Conservation (phyloP, 2,113 vertebrate species). For the Machaerirhynchus nigripectus region DNA sequence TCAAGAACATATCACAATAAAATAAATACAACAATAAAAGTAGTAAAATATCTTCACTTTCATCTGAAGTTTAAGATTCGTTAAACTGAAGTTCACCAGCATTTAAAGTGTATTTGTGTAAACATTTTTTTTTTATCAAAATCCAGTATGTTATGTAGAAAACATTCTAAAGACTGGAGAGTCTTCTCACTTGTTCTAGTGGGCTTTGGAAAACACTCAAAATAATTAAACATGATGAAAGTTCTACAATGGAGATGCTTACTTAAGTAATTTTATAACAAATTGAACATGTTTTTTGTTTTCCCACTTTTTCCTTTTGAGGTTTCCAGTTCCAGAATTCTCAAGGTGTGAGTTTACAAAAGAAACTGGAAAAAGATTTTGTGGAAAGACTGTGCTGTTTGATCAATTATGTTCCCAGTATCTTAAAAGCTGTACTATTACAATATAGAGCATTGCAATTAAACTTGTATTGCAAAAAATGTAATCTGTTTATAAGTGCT, state of each 20-base stretch:
- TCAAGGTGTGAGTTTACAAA: not conserved
- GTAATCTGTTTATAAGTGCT: not conserved
- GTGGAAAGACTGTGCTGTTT: not conserved
- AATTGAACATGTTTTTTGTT: not conserved
- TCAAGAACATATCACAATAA: not conserved
- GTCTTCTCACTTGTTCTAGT: not conserved
- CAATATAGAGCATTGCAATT: not conserved
- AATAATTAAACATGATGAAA: not conserved
- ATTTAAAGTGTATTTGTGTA: not conserved
- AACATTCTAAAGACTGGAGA: not conserved
- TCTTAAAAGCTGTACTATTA: not conserved
- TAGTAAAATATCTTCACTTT: not conserved
- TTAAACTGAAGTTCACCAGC: not conserved
- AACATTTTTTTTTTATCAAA: not conserved
- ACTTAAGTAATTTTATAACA: not conserved
- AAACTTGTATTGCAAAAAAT: not conserved
- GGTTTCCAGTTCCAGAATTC: not conserved
- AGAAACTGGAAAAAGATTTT: not conserved
- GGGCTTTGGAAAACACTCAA: not conserved
- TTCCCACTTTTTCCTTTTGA: not conserved
- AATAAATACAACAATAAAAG: not conserved
- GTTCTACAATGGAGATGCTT: not conserved
- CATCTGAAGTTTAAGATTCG: not conserved
- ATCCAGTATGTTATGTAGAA: not conserved
- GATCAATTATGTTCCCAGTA: not conserved